A percentile compares a stretch with the other conserved stretches of the same genome.
These are phyloP conservation scores for Ophioninae sp. DNA, from an alignment of 2,888 invertebrate genomes.

Conservation along the genomic window DNA sequence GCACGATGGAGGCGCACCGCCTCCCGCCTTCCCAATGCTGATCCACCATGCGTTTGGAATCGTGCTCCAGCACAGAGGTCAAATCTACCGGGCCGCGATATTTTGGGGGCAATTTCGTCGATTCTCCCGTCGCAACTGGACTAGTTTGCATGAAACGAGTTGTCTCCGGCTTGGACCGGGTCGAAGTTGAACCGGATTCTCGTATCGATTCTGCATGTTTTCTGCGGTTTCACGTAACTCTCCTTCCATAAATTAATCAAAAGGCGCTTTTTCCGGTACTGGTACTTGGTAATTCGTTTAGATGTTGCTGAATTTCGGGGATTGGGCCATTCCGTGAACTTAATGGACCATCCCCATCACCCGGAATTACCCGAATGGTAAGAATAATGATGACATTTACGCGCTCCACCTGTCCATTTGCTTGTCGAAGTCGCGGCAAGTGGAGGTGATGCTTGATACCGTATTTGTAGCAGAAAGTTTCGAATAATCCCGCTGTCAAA, in stretches of 20 bases:
- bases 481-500: slow-evolving; percentile 49
- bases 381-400: slow-evolving; percentile 55
- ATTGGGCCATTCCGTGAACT: not conserved
- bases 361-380: slow-evolving; percentile 40
- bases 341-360: slow-evolving; percentile 21
- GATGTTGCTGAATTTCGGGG: slow-evolving; percentile 44
- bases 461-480: slow-evolving; percentile 13
- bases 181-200: no score
- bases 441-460: slow-evolving; percentile 43
- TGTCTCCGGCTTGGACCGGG: no score
- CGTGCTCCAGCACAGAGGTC: no score
- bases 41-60: no score
- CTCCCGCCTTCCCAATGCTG: no score
- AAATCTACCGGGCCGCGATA: no score
- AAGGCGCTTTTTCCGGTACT: slow-evolving; percentile 60
- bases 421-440: slow-evolving; percentile 54
- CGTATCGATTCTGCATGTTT: not conserved
- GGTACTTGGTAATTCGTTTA: slow-evolving; percentile 58
- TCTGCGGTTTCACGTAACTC: not conserved
- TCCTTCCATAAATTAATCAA: no score
- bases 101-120: no score
- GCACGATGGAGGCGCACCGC: no score
- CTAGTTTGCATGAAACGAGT: no score
- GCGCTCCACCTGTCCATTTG: slow-evolving; percentile 9
- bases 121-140: no score